A percentile compares a stretch with the other conserved stretches of the same genome.
Conservation (phyloP, 2,113 vertebrate species). For the Atrichornis clamosus region DNA sequence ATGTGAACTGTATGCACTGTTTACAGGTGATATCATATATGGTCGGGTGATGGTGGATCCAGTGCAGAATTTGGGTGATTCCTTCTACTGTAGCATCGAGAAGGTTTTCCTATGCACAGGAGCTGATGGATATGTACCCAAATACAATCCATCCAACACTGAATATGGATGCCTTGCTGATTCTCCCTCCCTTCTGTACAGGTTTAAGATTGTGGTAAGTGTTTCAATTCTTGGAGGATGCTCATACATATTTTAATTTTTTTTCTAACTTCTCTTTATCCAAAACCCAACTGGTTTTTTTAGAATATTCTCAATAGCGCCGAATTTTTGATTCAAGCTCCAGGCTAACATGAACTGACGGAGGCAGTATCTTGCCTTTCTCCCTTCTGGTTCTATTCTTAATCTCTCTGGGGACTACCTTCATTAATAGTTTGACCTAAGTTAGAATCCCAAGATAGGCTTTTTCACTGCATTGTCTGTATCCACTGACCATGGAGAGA, state of each 20-base stretch:
- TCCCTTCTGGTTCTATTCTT: not conserved
- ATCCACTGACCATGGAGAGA: not conserved
- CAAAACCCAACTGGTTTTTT: not conserved
- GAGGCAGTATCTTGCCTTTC: not conserved
- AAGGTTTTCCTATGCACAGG: conserved; percentile 95
- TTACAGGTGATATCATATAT: conserved; percentile 86
- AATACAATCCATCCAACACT: conserved; percentile 84
- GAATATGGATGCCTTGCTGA: conserved; percentile 95
- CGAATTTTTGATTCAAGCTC: not conserved
- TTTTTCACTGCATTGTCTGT: not conserved
- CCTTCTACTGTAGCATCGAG: conserved; percentile 94
- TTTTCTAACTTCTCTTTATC: not conserved
- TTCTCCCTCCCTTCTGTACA: conserved; percentile 86
- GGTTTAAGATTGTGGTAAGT: conserved; percentile 94
- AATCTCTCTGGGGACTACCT: not conserved
- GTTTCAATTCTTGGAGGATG: not conserved
- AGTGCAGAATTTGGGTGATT: conserved; percentile 92
- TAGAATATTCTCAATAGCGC: not conserved
- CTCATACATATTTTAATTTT: not conserved
- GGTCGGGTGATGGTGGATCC: conserved; percentile 96
- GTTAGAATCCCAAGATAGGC: not conserved
- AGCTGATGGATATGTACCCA: conserved; percentile 93
- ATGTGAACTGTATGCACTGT: not conserved
- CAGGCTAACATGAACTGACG: not conserved
- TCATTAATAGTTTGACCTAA: not conserved